Evolutionary conservation across 2,888 invertebrate genomes (phyloP).

Genomic region (Furcula furcula): DNA sequence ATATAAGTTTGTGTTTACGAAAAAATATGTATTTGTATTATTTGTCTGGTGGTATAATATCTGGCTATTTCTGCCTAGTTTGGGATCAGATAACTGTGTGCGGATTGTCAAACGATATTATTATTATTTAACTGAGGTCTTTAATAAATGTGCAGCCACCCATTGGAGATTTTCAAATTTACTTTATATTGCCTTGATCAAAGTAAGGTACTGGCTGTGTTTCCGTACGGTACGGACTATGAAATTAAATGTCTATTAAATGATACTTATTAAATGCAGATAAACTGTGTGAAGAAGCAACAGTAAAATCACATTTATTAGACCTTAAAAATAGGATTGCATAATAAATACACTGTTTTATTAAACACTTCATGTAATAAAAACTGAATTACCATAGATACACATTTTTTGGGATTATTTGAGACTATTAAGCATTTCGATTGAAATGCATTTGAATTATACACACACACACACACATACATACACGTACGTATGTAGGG

Average conservation of each 20-base stretch:
- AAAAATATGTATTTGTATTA: no score
- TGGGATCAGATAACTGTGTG: no score
- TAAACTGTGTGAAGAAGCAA: neutral
- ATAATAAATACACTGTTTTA: slow-evolving; percentile 18
- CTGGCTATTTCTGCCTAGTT: no score
- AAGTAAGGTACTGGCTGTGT: neutral
- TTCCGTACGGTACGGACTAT: no score
- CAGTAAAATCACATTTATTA: neutral
- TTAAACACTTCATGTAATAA: slow-evolving; percentile 18
- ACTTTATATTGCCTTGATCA: neutral
- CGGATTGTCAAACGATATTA: no score
- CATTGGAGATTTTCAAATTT: no score
- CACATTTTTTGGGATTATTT: slow-evolving; percentile 22
- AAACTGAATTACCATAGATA: slow-evolving; percentile 17
- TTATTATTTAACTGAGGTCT: no score
- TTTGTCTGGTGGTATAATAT: no score
- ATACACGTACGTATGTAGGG: slow-evolving; percentile 27
- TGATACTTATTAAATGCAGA: neutral
- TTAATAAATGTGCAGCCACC: no score
- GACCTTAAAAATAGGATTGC: slow-evolving; percentile 9
- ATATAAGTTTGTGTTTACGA: no score
- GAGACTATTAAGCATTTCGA: slow-evolving; percentile 13
- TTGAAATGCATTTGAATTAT: slow-evolving; percentile 34
- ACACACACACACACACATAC: slow-evolving; percentile 13
- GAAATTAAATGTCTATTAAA: neutral